Conservation (phyloP, 1,140 invertebrate species). For the Macrotrachela quadricornifera region DNA sequence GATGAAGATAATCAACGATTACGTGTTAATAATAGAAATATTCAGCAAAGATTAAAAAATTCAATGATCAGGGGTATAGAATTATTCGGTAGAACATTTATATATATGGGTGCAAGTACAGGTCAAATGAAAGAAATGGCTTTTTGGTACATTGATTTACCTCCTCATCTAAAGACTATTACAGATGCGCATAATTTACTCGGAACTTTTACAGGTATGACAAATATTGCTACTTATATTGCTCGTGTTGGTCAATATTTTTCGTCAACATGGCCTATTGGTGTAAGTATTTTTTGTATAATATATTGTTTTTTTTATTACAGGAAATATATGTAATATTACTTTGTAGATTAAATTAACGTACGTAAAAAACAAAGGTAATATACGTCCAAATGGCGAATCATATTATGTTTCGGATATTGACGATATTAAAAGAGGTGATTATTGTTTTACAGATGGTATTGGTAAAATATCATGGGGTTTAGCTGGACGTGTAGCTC, state of each 20-base stretch:
- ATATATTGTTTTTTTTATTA: conserved; percentile 1
- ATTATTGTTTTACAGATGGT: conserved; percentile 17
- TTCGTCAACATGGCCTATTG: not conserved
- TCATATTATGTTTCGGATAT: not conserved
- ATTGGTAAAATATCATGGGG: conserved; percentile 15
- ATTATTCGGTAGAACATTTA: not conserved
- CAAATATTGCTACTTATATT: conserved; percentile 5
- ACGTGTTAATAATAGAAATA: not conserved
- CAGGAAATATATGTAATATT: too few relatives aligned
- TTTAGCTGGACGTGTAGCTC: conserved; percentile 7
- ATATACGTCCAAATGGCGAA: not conserved
- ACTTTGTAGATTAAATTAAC: too few relatives aligned
- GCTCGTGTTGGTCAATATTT: conserved; percentile 5
- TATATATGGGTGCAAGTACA: not conserved
- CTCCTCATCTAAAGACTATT: not conserved
- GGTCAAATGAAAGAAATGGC: conserved; percentile 1
- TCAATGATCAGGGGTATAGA: not conserved
- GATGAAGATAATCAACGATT: too few relatives aligned
- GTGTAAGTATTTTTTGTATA: not conserved
- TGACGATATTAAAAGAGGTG: conserved; percentile 3
- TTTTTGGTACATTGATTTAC: not conserved
- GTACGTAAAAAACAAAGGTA: too few relatives aligned
- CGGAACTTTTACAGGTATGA: not conserved
- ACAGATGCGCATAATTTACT: not conserved
- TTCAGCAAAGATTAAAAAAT: not conserved